Percentiles rank a stretch among this genome's conserved stretches.
phyloP scores from a whole-genome alignment of 2,888 invertebrate species.

The Meteorus cinctellus region DNA sequence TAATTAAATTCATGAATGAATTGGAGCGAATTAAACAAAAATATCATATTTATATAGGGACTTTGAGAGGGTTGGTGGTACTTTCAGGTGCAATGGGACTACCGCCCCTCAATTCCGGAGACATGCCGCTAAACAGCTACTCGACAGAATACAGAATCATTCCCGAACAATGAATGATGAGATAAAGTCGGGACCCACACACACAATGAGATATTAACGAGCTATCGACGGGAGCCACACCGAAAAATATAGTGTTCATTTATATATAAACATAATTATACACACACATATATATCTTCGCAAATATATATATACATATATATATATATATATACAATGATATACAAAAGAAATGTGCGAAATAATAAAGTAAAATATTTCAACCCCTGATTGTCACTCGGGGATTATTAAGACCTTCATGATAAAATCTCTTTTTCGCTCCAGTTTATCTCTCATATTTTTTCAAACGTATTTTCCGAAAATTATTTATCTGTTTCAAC shows the following conservation, averaged over 20 bases:
- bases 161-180: conserved; percentile 65
- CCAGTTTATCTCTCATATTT: too few species aligned
- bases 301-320: neutral
- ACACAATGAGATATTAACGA: conserved; percentile 19
- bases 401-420: too few species aligned
- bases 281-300: neutral
- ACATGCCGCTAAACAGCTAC: conserved; percentile 67
- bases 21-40: conserved; percentile 44
- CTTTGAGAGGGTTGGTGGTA: conserved; percentile 62
- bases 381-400: too few species aligned
- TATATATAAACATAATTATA: neutral
- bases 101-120: conserved; percentile 65
- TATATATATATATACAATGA: conserved; percentile 4
- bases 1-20: neutral
- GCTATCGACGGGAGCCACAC: conserved; percentile 15
- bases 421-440: too few species aligned
- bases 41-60: conserved; percentile 58
- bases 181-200: neutral
- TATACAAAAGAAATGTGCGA: neutral
- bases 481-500: too few species aligned
- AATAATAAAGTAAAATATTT: too few species aligned
- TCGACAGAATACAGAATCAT: conserved; percentile 69
- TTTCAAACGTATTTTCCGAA: too few species aligned
- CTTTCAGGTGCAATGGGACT: conserved; percentile 69
- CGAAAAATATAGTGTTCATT: conserved; percentile 10